Base-by-base conservation (phyloP, 2,113 vertebrate genomes). In the Enhydra lutris region DNA sequence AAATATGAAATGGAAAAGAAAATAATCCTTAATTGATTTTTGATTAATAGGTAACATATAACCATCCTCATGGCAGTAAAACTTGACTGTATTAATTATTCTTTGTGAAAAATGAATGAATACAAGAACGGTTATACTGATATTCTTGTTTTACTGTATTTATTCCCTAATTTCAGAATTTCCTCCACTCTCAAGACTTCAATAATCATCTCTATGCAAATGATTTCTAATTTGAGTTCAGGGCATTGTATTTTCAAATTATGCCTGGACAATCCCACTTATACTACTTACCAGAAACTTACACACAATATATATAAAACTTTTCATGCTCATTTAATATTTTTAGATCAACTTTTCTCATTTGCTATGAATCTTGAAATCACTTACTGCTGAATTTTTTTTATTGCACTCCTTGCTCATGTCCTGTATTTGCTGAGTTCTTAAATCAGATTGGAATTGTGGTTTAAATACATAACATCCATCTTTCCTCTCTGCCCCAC, bases 21-120 rank as follows among this genome's bases (percentile, higher is more conserved):
- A 96, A 90, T 52, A 1, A 88, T 47, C 17, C 26, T 7, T 94
- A 95, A 97, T 88, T 91, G 36, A 90, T 87, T 94, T 97, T 93
- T 94, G 20, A 93, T 91, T 89, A 94, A 93, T 95, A 84, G 20
- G 3, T 82, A 88, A 73, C 71, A 0, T 52, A 13, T 82, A 88
- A 61, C 8, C 55, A 96, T 78, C 3, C 10, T 74, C 36, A 65
- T 78, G 21, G 4, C 39, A 18, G 47, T 73, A 55, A 95, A 20
- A 83, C 14, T 59, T 95, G 24, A 17, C 4, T 50, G 10, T 57
- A 76, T 83, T 97, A 61, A 82, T 82, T 92, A 67, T n/a, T 83
- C 74, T 69, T 88, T 67, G 2, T 73, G 23, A 78, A 93, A 15
- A 95, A 94, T 67, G 23, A 6, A 31, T 95, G 4, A 45, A 47